These are phyloP conservation scores for Callyntrura guangdongensis DNA, from an alignment of 2,888 invertebrate species.

Conservation along the genomic window DNA sequence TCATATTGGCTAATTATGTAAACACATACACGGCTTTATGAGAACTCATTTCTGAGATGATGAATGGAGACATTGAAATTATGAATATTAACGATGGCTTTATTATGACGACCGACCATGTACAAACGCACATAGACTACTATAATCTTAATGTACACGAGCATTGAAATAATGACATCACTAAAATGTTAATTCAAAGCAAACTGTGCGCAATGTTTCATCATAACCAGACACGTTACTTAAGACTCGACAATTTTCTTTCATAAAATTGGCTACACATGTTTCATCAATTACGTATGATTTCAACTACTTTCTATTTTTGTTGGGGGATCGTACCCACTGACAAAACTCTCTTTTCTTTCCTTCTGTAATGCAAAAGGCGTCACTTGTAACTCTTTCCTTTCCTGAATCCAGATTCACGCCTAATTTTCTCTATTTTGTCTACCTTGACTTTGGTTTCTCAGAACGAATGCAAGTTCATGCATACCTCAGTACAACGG, in stretches of 20 bases:
- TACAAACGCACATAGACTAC: neutral
- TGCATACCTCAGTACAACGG: neutral
- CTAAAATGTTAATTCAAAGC: neutral
- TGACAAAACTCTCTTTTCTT: neutral
- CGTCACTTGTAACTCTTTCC: neutral
- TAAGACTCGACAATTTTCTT: neutral
- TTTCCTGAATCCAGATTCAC: neutral
- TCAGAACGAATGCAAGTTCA: neutral
- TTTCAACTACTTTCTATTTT: neutral
- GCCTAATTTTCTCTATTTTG: neutral
- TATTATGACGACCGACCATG: neutral
- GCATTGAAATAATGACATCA: slow-evolving; percentile 2
- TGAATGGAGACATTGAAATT: slow-evolving; percentile 9
- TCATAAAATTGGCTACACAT: neutral
- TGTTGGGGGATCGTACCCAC: neutral
- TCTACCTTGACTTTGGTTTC: slow-evolving; percentile 45
- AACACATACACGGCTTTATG: neutral
- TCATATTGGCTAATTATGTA: neutral
- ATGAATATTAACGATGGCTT: slow-evolving; percentile 1
- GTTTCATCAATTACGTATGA: slow-evolving; percentile 14
- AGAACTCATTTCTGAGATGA: neutral
- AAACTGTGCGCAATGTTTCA: neutral
- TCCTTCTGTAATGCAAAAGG: neutral
- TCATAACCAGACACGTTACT: neutral
- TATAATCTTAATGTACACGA: neutral